Evolutionary conservation across 2,113 vertebrate genomes (phyloP), one percentile per base, ranked within the genome.

Genomic region (Synodontis membranacea): DNA sequence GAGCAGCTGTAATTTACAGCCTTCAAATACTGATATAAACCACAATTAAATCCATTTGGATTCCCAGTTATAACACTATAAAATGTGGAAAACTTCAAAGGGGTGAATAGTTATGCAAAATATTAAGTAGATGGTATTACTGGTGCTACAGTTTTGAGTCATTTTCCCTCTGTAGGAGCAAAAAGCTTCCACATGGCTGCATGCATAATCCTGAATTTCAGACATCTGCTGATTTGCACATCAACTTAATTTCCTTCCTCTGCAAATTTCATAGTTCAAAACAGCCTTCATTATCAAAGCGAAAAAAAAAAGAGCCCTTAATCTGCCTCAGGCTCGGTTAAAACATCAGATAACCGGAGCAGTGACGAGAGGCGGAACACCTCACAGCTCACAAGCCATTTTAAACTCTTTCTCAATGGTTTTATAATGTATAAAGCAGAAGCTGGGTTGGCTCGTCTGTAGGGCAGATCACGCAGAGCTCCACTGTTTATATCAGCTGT

Each of bases 221-320:
- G 39, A 74, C 70, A 74, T 74, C 70, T 74, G 70, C 70, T 74
- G 70, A 74, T 74, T 74, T 74, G 25, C 70, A 74, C 42, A 74
- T 74, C 42, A 74, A 46, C 70, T 46, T 74, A 21, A 74, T 74
- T 74, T 74, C 70, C 39, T 76, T 50, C 74, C 74, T 48, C 39
- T 46, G 70, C 70, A 74, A 10, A 72, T 72, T 72, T 72, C 31
- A 34, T 39, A 39, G 6, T 70, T 70, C 39, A 28, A 46, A 28
- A 28, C 70, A 46, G 25, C 39, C 39, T 74, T 74, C 70, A 74
- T 74, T 74, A 74, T 74, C 39, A 46, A 31, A 76, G 74, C 46
- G 19, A 8, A 19, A 2, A 23, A 74, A 70, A 14, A 42, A 19
- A 23, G 0, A 14, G 3, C 19, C 7, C 28, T 50, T 50, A 6